Evolutionary conservation across 2,797 vertebrate species (phyloP), one percentile per base, ranked within the genome.

Genomic region (Amblyraja radiata): DNA sequence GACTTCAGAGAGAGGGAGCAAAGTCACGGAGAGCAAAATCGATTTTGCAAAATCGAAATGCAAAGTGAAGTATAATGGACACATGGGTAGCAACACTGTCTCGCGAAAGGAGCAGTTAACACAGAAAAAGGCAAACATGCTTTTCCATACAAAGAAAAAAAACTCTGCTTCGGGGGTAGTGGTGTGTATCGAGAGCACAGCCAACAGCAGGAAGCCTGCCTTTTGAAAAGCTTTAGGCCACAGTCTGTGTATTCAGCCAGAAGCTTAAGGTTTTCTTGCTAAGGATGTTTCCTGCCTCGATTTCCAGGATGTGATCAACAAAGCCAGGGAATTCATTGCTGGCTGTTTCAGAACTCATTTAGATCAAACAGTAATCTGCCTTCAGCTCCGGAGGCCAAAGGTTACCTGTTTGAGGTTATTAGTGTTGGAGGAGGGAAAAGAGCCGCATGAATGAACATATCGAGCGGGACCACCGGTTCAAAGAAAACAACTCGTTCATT

Each of bases 91-190:
- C 32, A 36, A 32, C 84, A 32, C 14, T 32, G 61, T 3, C 84
- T 36, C 32, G 9, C 84, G 16, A 2, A 8, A 88, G 18, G 84
- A 88, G 6, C 7, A 0, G 1, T 88, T 68, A 88, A 28, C 21
- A 13, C n/a, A 9, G 16, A 68, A 7, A 88, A 68, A 32, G 16
- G 61, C 1, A 6, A 36, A 16, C n/a, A 8, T 68, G 84, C 63
- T 32, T 88, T 88, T 88, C 61, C 84, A 88, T 88, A 88, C 61
- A 68, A 68, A 68, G 16, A 32, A 36, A 68, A 78, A 63, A 36
- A 68, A 78, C 10, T 77, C 77, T 6, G 77, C 77, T 78, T 36
- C 11, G 36, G 77, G n/a, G 77, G 10, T 36, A 78, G 16, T 68
- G 18, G 61, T 68, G 61, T 36, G 7, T 5, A 65, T 65, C 58